phyloP scores from a whole-genome alignment of 2,797 vertebrate genomes.

The Tinamus major region DNA sequence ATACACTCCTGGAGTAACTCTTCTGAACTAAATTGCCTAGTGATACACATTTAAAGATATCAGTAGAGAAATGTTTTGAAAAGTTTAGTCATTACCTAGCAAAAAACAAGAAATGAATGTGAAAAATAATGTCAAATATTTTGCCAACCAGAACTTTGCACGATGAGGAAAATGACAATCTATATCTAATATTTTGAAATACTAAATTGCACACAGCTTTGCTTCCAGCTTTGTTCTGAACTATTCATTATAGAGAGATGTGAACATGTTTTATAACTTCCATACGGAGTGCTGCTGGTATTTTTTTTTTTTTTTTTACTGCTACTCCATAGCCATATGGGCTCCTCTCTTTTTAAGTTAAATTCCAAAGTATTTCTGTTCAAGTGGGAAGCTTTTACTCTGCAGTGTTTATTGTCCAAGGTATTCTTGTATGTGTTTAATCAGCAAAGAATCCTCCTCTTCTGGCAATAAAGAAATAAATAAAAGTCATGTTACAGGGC shows the following conservation, averaged over 20 bases:
- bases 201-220: background rate
- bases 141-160: constrained; percentile 1
- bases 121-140: constrained; percentile 45
- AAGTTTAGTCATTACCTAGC: constrained; percentile 8
- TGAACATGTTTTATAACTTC: background rate
- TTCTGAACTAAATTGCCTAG: background rate
- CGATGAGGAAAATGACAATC: background rate
- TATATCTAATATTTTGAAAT: constrained; percentile 25
- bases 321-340: background rate
- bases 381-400: background rate
- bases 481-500: background rate
- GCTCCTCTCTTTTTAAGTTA: background rate
- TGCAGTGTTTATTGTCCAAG: background rate
- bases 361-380: constrained; percentile 3
- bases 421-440: background rate
- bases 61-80: constrained; percentile 36
- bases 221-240: constrained; percentile 8
- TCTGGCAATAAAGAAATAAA: background rate
- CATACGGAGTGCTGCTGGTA: background rate
- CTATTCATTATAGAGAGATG: background rate
- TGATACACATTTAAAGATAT: background rate
- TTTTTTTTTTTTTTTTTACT: constrained; percentile 2
- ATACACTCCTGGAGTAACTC: background rate
- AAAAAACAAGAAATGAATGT: background rate
- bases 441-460: background rate